These are phyloP conservation scores for Penaeus vannamei DNA, from an alignment of 1,140 invertebrate genomes.

Conservation along the genomic window DNA sequence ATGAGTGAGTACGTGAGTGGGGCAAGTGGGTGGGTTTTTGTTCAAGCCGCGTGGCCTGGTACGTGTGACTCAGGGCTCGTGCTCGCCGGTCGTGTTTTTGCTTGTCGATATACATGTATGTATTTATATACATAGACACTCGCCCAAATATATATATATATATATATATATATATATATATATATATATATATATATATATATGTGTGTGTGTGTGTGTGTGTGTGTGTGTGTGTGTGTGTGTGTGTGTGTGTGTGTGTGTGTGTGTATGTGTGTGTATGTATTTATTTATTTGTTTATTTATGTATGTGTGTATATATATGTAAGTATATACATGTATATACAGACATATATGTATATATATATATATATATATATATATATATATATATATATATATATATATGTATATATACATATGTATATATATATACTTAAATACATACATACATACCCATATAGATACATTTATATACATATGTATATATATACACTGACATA, in stretches of 20 bases:
- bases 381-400: background rate
- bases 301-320: background rate
- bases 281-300: too few relatives aligned
- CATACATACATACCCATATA: background rate
- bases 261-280: too few relatives aligned
- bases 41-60: too few relatives aligned
- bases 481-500: conserved; percentile 1
- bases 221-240: background rate
- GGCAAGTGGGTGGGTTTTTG: too few relatives aligned
- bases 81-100: too few relatives aligned
- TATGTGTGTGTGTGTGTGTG: conserved; percentile 8
- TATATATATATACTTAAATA: background rate
- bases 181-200: conserved; percentile 33
- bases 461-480: background rate
- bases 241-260: too few relatives aligned
- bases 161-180: conserved; percentile 24
- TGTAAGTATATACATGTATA: background rate
- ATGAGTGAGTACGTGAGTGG: too few relatives aligned
- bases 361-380: background rate
- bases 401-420: background rate
- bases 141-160: conserved; percentile 1
- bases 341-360: background rate
- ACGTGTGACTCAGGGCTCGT: too few relatives aligned
- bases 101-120: background rate
- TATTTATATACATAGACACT: background rate